Conservation (phyloP, 2,113 vertebrate species). For the Oryzias woworae region DNA sequence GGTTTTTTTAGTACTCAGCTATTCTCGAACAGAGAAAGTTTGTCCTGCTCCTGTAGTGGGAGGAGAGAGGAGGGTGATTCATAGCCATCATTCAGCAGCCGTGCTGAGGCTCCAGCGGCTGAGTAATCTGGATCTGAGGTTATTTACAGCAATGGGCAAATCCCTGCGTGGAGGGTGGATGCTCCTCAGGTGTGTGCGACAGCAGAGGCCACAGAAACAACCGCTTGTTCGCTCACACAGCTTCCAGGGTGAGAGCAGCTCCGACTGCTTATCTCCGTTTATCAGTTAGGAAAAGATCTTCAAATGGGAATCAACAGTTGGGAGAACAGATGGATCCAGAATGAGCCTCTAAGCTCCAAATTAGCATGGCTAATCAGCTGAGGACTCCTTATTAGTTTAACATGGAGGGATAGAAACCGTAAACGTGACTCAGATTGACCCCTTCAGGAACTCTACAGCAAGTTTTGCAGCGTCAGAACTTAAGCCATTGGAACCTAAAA, state of each 20-base stretch:
- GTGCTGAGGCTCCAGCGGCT: slow-evolving; percentile 44
- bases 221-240: background rate
- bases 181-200: slow-evolving; percentile 24
- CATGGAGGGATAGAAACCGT: background rate
- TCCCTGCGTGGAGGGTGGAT: slow-evolving; percentile 33
- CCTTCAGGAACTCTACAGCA: too few relatives aligned
- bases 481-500: too few relatives aligned
- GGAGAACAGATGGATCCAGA: slow-evolving; percentile 41
- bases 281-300: background rate
- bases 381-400: slow-evolving; percentile 16
- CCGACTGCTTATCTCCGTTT: background rate
- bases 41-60: background rate
- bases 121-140: slow-evolving; percentile 73
- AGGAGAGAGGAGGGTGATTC: slow-evolving; percentile 8
- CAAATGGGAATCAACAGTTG: slow-evolving; percentile 31
- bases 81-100: slow-evolving; percentile 10
- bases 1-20: too few relatives aligned
- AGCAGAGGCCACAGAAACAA: slow-evolving; percentile 3
- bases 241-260: background rate
- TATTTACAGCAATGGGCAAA: slow-evolving; percentile 70
- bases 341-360: slow-evolving; percentile 44
- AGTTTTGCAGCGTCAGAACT: too few relatives aligned
- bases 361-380: slow-evolving; percentile 49
- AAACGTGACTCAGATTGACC: background rate
- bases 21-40: background rate